A percentile compares a stretch with the other conserved stretches of the same genome.
phyloP scores from a whole-genome alignment of 2,113 vertebrate genomes.

The Corythaeola cristata region DNA sequence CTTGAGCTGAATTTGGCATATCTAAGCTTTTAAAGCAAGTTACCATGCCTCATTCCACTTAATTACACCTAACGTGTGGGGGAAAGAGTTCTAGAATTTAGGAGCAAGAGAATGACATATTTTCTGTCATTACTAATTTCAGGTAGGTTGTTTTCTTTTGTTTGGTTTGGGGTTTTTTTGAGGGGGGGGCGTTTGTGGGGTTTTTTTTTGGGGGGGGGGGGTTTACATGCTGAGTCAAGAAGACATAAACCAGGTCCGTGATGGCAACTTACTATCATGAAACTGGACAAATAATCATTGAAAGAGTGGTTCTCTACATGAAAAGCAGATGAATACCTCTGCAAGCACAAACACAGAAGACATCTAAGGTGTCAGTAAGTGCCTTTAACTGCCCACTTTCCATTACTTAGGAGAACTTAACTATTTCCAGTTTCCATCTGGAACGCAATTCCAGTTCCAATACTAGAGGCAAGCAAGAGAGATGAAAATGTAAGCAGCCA shows the following conservation, averaged over 20 bases:
- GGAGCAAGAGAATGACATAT: background rate
- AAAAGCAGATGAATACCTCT: background rate
- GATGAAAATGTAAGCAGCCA: background rate
- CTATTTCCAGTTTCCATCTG: background rate
- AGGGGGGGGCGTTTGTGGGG: too few relatives aligned
- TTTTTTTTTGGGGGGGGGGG: too few relatives aligned
- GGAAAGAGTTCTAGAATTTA: background rate
- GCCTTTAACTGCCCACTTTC: background rate
- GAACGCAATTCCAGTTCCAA: background rate
- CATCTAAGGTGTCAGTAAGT: background rate
- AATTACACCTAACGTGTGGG: rapidly evolving
- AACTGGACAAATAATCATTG: background rate
- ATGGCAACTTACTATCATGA: background rate
- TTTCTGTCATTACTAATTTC: background rate
- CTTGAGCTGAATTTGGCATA: background rate
- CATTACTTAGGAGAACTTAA: background rate
- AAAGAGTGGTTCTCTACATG: background rate
- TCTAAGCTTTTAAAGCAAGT: background rate
- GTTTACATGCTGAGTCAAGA: background rate
- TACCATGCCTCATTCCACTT: background rate
- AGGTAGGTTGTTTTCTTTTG: background rate
- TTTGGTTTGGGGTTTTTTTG: too few relatives aligned
- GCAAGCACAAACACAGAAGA: background rate
- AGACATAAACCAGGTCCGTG: rapidly evolving
- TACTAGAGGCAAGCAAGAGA: background rate